These are phyloP conservation scores for Noctua janthina DNA, from an alignment of 2,888 invertebrate species.

Conservation along the genomic window DNA sequence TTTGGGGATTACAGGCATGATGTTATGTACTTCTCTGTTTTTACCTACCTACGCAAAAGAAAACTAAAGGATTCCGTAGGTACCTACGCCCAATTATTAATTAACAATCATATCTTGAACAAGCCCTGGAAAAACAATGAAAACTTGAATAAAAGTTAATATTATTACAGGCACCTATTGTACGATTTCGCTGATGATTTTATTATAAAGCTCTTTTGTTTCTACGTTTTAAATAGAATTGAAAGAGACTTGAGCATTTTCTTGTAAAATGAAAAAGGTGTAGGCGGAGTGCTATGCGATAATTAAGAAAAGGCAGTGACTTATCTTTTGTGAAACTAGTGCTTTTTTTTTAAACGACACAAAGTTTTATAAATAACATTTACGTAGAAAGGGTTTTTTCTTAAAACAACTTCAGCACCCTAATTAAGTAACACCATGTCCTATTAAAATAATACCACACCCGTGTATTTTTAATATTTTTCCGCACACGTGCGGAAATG, in stretches of 20 bases:
- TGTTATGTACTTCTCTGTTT: not conserved
- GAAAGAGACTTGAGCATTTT: slow-evolving; percentile 34
- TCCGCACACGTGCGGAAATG: no score
- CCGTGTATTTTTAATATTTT: no score
- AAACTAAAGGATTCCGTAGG: not conserved
- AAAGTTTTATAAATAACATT: not conserved
- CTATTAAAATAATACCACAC: not conserved
- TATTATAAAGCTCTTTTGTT: slow-evolving; percentile 61
- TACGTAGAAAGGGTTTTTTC: not conserved
- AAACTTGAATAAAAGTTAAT: slow-evolving; percentile 60
- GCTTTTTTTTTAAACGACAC: not conserved
- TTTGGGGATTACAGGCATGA: no score
- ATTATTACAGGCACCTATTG: slow-evolving; percentile 64
- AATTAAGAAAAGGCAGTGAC: not conserved
- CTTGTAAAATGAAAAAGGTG: not conserved
- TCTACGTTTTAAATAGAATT: slow-evolving; percentile 42
- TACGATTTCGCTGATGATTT: slow-evolving; percentile 60
- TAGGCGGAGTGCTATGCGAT: not conserved
- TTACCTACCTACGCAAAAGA: not conserved
- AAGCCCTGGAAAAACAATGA: slow-evolving; percentile 42
- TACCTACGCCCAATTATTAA: slow-evolving; percentile 25
- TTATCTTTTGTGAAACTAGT: not conserved
- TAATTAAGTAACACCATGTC: not conserved
- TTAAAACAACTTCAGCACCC: not conserved
- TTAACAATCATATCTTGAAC: slow-evolving; percentile 17